phyloP scores from a whole-genome alignment of 1,140 invertebrate genomes.

The Charaxes varanes region DNA sequence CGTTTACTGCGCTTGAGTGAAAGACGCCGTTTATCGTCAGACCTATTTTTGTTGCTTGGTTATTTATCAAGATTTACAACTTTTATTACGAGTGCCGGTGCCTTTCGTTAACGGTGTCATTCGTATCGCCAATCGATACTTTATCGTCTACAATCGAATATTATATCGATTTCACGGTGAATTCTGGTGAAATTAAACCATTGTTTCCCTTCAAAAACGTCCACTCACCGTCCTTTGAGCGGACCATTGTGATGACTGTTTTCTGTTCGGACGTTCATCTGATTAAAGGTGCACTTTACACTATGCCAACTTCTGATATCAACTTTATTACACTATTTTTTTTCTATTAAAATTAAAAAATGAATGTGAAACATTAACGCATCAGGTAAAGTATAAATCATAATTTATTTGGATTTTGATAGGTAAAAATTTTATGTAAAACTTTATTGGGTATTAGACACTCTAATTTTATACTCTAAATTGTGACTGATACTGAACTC shows the following conservation, averaged over 20 bases:
- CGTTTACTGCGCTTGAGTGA: slow-evolving; percentile 17
- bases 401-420: no score
- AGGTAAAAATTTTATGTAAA: no score
- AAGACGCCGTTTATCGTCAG: slow-evolving; percentile 14
- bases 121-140: slow-evolving; percentile 30
- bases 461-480: no score
- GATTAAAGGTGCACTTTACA: no score
- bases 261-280: slow-evolving; percentile 23
- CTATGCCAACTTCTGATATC: no score
- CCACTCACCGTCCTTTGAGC: slow-evolving; percentile 17
- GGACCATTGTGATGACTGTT: slow-evolving; percentile 28
- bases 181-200: slow-evolving; percentile 47
- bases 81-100: slow-evolving; percentile 25
- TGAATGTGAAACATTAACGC: no score
- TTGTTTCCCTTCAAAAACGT: slow-evolving; percentile 29
- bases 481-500: no score
- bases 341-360: no score
- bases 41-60: slow-evolving; percentile 30
- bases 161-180: slow-evolving; percentile 47
- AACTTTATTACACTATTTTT: slow-evolving; percentile 13
- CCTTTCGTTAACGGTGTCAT: slow-evolving; percentile 33
- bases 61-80: slow-evolving; percentile 30
- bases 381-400: no score
- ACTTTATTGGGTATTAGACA: no score
- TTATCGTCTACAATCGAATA: slow-evolving; percentile 34